phyloP scores from a whole-genome alignment of 2,888 invertebrate species.

The Tenthredo mesomela region DNA sequence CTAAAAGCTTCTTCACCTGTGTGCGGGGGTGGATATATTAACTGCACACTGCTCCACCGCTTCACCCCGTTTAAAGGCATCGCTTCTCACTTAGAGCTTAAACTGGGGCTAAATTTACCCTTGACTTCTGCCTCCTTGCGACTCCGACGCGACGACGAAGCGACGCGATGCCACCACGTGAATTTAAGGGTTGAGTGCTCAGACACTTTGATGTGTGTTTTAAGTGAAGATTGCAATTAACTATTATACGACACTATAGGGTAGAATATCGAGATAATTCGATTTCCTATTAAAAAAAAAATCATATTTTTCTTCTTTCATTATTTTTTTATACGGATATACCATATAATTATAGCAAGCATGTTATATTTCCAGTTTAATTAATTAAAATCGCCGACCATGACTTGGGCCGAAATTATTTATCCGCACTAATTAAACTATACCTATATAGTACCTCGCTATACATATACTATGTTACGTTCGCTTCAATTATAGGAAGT shows the following conservation, averaged over 20 bases:
- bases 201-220: slow-evolving; percentile 2
- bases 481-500: background rate
- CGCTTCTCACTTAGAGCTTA: background rate
- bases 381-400: background rate
- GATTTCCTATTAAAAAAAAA: background rate
- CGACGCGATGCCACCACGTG: background rate
- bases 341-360: background rate
- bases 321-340: no score
- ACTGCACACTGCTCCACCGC: background rate
- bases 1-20: background rate
- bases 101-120: slow-evolving; percentile 33
- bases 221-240: background rate
- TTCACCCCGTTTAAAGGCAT: slow-evolving; percentile 4
- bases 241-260: background rate
- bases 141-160: background rate
- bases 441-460: background rate
- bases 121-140: slow-evolving; percentile 15
- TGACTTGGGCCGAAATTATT: background rate
- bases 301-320: background rate
- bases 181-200: slow-evolving; percentile 21
- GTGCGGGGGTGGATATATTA: background rate
- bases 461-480: no score
- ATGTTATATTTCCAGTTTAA: background rate
- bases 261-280: background rate
- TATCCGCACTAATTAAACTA: background rate